A percentile compares a stretch with the other conserved stretches of the same genome.
phyloP scores from a whole-genome alignment of 1,140 invertebrate species.

The Lepidurus arcticus region DNA sequence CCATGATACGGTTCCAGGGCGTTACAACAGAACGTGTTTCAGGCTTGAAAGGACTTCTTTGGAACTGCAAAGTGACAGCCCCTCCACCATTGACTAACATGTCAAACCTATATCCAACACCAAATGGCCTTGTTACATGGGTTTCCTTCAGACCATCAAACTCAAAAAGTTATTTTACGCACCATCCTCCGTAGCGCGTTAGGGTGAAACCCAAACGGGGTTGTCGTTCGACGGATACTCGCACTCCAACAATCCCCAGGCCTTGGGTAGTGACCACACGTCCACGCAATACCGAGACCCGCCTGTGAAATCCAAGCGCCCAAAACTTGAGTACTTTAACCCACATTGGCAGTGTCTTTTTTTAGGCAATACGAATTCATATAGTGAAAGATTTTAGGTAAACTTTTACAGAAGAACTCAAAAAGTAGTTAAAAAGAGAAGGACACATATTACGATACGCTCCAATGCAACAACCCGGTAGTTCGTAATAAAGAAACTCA shows the following conservation, averaged over 20 bases:
- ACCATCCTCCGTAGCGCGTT: conserved; percentile 89
- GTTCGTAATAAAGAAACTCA: conserved; percentile 14
- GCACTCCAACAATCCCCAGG: conserved; percentile 88
- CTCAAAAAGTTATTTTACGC: conserved; percentile 47
- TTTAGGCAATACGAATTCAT: conserved; percentile 38
- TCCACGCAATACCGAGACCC: conserved; percentile 96
- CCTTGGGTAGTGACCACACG: conserved; percentile 88
- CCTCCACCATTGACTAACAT: conserved; percentile 96
- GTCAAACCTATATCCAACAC: conserved; percentile 74
- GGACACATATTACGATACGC: background rate
- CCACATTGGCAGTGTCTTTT: conserved; percentile 24
- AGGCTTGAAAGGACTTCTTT: conserved; percentile 82
- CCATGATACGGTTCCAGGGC: conserved; percentile 92
- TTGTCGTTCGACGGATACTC: conserved; percentile 90
- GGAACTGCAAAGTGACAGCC: conserved; percentile 94
- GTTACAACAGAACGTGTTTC: conserved; percentile 81
- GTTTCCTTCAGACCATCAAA: background rate
- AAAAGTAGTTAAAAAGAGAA: background rate
- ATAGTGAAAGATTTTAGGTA: background rate
- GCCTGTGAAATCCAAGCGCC: conserved; percentile 57
- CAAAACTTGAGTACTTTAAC: conserved; percentile 34
- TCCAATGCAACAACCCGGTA: background rate
- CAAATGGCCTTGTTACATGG: background rate
- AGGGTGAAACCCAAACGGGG: conserved; percentile 93
- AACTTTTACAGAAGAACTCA: background rate